Base-by-base conservation (phyloP, 2,113 vertebrate genomes). In the Struthidea cinerea region DNA sequence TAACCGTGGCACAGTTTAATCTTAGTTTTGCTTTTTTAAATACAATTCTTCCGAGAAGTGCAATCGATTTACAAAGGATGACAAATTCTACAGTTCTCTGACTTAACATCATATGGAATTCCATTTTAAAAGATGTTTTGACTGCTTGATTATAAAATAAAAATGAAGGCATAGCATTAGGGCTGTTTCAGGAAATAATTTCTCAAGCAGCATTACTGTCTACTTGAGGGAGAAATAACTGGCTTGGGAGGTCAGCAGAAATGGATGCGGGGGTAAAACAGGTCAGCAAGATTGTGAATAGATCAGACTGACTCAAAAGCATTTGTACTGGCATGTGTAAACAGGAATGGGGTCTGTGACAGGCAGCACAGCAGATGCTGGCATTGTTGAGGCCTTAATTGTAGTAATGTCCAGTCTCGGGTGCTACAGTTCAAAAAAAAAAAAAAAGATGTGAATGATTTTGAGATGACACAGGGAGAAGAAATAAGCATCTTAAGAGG, bases 191-290 rank as follows among this genome's bases (percentile, higher is more conserved):
- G 67, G 85, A 94, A 91, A 79, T 76, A 6, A 77, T 55, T 93
- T 87, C 78, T 95, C 78, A 83, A 85, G 75, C 15, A 61, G 78
- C 83, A 87, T 78, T 88, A 83, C 70, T 91, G 65, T 69, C 89
- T 90, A 60, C 67, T 63, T 86, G 76, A 95, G 56, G 35, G 55
- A 93, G 71, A 94, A 94, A n/a, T 77, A 86, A 61, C 86, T 78
- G 61, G 39, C 84, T 87, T 85, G 86, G 47, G 16, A 81, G 73
- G 60, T 93, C 93, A 87, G 73, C 60, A 92, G 91, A 86, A 96
- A 92, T 50, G 47, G 80, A 95, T 81, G 76, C 0, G 0, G 28
- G 76, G 71, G 23, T 75, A 81, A 89, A 92, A 74, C 33, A 70
- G 59, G 71, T 84, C 89, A 95, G 86, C 52, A 68, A 68, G 84